Percentiles rank a stretch among this genome's conserved stretches.
These are phyloP conservation scores for Drosophila tani DNA, from an alignment of 1,140 invertebrate genomes.

Conservation along the genomic window DNA sequence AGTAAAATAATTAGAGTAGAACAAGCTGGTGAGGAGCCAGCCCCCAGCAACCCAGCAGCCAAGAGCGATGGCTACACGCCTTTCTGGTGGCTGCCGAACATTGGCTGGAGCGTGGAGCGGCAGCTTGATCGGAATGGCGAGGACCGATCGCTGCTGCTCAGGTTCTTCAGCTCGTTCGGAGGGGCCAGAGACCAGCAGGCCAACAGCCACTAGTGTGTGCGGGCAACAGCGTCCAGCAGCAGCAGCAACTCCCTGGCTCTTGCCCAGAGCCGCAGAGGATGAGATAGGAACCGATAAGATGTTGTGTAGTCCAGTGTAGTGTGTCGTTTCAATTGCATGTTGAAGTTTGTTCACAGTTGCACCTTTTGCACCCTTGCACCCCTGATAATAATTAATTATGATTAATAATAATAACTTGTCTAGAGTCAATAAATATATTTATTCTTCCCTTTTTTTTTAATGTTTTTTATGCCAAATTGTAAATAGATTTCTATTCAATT, in stretches of 20 bases:
- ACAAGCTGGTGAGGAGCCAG: conserved; percentile 16
- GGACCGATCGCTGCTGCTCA: conserved; percentile 69
- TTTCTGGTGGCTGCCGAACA: conserved; percentile 75
- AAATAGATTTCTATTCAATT: conserved; percentile 26
- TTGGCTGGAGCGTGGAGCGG: conserved; percentile 73
- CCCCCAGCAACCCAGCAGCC: conserved; percentile 10
- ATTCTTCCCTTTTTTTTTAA: conserved; percentile 15
- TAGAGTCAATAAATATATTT: conserved; percentile 5
- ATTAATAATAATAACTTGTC: neutral
- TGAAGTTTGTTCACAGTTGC: conserved; percentile 59
- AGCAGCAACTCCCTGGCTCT: conserved; percentile 32
- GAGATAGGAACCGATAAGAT: neutral
- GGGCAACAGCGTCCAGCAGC: conserved; percentile 12
- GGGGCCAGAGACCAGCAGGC: conserved; percentile 12
- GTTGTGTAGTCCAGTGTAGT: conserved; percentile 21
- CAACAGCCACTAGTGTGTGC: neutral
- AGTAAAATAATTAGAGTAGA: conserved; percentile 78
- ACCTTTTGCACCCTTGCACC: conserved; percentile 15
- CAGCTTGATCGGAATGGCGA: conserved; percentile 50
- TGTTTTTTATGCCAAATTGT: conserved; percentile 46
- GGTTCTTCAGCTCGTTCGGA: conserved; percentile 69
- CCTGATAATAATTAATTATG: neutral
- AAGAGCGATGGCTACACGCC: conserved; percentile 51
- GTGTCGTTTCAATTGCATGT: conserved; percentile 61
- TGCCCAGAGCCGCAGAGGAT: conserved; percentile 15